Evolutionary conservation across 2,113 vertebrate genomes (phyloP).

Genomic region (Etheostoma cragini): DNA sequence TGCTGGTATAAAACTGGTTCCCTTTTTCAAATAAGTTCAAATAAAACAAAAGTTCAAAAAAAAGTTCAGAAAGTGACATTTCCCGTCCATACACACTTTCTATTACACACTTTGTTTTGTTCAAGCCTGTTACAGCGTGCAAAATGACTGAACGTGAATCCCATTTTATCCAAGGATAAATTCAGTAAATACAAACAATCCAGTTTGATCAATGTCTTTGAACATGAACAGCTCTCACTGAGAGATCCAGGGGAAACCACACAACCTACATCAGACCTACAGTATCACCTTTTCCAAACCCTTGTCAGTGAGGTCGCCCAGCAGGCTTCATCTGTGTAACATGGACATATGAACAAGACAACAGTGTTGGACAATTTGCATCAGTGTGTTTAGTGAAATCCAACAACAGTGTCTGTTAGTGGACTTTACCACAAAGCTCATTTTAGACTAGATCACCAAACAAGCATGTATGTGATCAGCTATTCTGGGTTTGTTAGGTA

Average conservation of each 20-base stretch:
- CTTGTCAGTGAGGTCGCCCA: constrained; percentile 6
- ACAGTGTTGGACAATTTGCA: constrained; percentile 15
- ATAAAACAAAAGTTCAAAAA: neutral
- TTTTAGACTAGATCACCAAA: constrained; percentile 22
- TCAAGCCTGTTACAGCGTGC: neutral
- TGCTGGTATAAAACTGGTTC: neutral
- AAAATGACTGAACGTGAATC: neutral
- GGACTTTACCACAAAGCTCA: constrained; percentile 2
- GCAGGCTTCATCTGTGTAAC: constrained; percentile 2
- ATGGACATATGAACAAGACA: constrained; percentile 14
- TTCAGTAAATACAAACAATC: neutral
- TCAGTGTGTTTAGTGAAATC: constrained; percentile 23
- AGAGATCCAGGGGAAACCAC: constrained; percentile 22
- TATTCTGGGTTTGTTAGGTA: neutral
- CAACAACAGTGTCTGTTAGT: neutral
- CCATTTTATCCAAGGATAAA: neutral
- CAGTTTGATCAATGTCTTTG: constrained; percentile 7
- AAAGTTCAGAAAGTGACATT: neutral
- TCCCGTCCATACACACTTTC: neutral
- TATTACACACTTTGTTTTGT: neutral
- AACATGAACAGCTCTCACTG: neutral
- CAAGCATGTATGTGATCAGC: neutral
- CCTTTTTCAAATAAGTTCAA: neutral
- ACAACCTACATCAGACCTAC: neutral
- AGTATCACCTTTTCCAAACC: constrained; percentile 25